Evolutionary conservation across 2,113 vertebrate species (phyloP).

Genomic region (Typhlomys cinereus): DNA sequence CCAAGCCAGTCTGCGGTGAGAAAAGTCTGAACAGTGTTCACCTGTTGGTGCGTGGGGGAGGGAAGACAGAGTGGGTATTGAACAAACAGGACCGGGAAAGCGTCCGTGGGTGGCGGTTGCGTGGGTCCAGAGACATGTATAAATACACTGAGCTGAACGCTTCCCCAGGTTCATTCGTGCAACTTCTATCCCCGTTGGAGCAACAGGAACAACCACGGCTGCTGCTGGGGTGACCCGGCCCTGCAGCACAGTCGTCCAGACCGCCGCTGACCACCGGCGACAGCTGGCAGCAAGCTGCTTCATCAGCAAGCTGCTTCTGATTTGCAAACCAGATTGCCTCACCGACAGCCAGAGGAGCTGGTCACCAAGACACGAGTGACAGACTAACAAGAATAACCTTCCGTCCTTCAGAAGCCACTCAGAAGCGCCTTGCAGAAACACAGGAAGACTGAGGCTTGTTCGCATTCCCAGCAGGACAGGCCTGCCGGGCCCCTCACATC

Average conservation of each 20-base stretch:
- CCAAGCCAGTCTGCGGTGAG: neutral
- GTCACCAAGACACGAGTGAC: neutral
- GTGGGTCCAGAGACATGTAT: neutral
- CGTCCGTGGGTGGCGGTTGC: neutral
- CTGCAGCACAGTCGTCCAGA: neutral
- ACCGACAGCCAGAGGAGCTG: neutral
- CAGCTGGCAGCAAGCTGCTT: neutral
- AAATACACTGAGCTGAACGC: neutral
- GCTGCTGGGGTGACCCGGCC: neutral
- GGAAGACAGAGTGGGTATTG: neutral
- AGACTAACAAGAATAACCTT: neutral
- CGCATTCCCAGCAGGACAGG: neutral
- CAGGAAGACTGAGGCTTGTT: neutral
- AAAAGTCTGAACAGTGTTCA: slow-evolving; percentile 11
- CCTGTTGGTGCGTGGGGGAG: neutral
- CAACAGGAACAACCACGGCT: neutral
- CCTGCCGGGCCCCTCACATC: neutral
- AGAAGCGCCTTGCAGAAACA: neutral
- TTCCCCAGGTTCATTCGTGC: neutral
- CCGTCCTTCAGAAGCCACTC: neutral
- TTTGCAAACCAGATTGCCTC: slow-evolving; percentile 1
- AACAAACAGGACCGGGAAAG: slow-evolving; percentile 21
- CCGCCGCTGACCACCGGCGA: neutral
- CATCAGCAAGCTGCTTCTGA: neutral
- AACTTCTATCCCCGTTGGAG: neutral